phyloP scores from a whole-genome alignment of 2,113 vertebrate species.

The Todiramphus saurophagus region DNA sequence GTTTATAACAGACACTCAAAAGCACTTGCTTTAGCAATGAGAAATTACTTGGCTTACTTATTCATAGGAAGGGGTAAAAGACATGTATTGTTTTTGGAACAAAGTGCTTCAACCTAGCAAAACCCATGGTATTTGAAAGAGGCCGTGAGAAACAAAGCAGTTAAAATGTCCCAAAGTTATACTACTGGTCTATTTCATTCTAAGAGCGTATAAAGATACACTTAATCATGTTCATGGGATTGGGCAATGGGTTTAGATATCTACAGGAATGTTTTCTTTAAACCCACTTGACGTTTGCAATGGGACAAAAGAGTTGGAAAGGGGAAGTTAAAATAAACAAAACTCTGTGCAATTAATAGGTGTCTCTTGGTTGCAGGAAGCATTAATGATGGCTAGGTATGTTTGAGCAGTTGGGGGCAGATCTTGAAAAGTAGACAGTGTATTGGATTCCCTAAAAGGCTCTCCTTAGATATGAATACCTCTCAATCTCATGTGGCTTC shows the following conservation, averaged over 20 bases:
- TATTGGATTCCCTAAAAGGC: background rate
- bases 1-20: background rate
- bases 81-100: background rate
- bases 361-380: background rate
- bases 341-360: background rate
- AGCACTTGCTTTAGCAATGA: conserved; percentile 3
- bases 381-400: background rate
- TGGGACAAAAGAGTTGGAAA: background rate
- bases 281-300: background rate
- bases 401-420: background rate
- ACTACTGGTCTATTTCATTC: background rate
- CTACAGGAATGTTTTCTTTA: conserved; percentile 6
- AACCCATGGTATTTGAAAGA: background rate
- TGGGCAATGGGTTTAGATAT: background rate
- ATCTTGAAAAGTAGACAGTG: background rate
- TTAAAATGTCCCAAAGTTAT: conserved; percentile 35
- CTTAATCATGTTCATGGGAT: background rate
- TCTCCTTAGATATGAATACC: background rate
- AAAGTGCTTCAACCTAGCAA: conserved; percentile 1
- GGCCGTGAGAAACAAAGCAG: conserved; percentile 16
- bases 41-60: background rate
- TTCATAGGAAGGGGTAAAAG: background rate
- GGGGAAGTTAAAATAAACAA: background rate
- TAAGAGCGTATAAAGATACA: background rate
- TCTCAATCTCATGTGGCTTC: background rate